phyloP scores from a whole-genome alignment of 2,888 invertebrate genomes.

The Neria commutata region DNA sequence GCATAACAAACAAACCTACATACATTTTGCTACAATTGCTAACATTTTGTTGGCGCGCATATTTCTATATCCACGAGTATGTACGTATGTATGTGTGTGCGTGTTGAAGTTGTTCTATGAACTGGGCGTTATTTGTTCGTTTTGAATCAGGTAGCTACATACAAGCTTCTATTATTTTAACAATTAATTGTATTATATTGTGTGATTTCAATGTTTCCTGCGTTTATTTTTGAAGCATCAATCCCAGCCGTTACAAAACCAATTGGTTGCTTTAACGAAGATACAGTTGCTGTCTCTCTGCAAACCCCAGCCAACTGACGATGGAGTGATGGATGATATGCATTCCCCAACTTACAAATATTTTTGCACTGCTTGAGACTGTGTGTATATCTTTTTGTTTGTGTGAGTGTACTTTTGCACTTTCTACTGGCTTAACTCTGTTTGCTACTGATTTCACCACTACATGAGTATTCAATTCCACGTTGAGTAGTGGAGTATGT shows the following conservation, averaged over 20 bases:
- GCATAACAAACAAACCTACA: too few relatives aligned
- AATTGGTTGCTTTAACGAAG: background rate
- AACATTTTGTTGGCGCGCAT: too few relatives aligned
- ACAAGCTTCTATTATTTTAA: background rate
- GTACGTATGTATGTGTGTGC: background rate
- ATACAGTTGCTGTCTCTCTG: background rate
- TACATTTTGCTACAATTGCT: background rate
- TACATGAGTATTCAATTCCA: background rate
- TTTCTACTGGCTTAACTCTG: too few relatives aligned
- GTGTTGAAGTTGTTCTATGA: too few relatives aligned
- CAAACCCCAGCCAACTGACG: too few relatives aligned
- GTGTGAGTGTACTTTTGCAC: too few relatives aligned
- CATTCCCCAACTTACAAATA: too few relatives aligned
- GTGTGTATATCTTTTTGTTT: too few relatives aligned
- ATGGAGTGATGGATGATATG: too few relatives aligned
- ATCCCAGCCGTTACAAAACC: conserved; percentile 39
- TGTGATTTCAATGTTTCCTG: background rate
- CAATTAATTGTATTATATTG: background rate
- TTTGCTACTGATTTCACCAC: background rate
- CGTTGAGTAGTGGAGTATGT: background rate
- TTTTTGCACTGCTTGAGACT: too few relatives aligned
- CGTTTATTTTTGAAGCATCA: conserved; percentile 23
- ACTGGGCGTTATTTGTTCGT: too few relatives aligned
- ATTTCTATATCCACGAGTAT: background rate
- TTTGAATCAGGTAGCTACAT: conserved; percentile 46